Evolutionary conservation across 2,113 vertebrate genomes (phyloP), one percentile per base, ranked within the genome.

Genomic region (Apistogramma diplotaenia): DNA sequence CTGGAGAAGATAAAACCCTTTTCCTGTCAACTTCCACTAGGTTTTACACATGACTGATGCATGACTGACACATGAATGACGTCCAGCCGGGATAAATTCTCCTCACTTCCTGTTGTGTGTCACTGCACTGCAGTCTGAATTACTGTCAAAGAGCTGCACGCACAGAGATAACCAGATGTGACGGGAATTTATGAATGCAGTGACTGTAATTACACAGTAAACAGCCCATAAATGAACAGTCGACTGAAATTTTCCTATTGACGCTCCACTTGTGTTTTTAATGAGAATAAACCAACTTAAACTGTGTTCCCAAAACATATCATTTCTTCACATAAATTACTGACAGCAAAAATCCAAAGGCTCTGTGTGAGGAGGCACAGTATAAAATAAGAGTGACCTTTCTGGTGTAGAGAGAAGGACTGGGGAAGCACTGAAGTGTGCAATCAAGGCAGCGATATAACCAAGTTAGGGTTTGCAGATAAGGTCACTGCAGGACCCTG

Each of bases 11-110:
- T 84, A 84, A 87, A 35, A 59, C 27, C 8, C 11, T 37, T 55
- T 59, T 73, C 76, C 59, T 18, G 35, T 73, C 70, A 77, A 15
- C 46, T 46, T 84, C 43, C 73, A 25, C 74, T 54, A 33, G 1
- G 3, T 59, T 72, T 55, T 27, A 35, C 10, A 8, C 33, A 56
- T 76, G 83, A 85, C 5, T 88, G 88, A 90, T 76, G 78, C n/a
- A 9, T 82, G 61, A 85, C 5, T 88, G 88, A 90, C 79, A 79
- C n/a, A 9, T 82, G 61, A 84, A 1, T 72, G 82, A 82, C 16
- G 1, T 35, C 55, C 76, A 75, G 19, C 62, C 7, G 13, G 3
- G 62, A 85, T 80, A 43, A 65, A 57, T 10, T 51, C 37, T 21
- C 25, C 54, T 75, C 37, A 35, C 74, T 83, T 89, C 83, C 85